Conservation (phyloP, 2,797 vertebrate species). For the Parauchenoglanis punctatus region DNA sequence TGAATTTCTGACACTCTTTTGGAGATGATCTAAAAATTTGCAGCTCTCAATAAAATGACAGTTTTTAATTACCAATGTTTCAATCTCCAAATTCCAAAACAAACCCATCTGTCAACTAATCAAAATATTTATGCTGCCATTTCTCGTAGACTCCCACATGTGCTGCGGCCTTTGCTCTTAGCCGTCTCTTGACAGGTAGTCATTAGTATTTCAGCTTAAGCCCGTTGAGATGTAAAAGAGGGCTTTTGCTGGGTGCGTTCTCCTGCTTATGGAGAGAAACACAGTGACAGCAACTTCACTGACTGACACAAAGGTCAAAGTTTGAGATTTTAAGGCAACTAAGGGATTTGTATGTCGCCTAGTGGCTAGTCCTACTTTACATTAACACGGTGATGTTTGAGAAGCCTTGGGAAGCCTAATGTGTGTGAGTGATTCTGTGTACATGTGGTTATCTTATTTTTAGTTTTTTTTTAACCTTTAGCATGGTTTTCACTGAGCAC, state of each 20-base stretch:
- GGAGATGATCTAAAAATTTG: neutral
- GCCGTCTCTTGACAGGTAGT: slow-evolving; percentile 48
- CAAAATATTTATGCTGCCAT: slow-evolving; percentile 3
- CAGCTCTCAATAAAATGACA: neutral
- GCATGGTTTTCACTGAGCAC: slow-evolving; percentile 69
- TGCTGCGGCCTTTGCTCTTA: slow-evolving; percentile 23
- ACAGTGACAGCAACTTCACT: slow-evolving; percentile 31
- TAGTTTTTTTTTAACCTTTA: slow-evolving; percentile 37
- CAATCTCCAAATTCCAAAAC: neutral
- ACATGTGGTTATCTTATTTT: slow-evolving; percentile 1
- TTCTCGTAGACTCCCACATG: slow-evolving; percentile 23
- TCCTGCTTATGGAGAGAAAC: slow-evolving; percentile 24
- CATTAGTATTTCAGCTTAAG: slow-evolving; percentile 53
- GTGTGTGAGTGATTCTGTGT: slow-evolving; percentile 27
- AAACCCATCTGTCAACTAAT: slow-evolving; percentile 4
- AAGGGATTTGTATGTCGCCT: slow-evolving; percentile 47
- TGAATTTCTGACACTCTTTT: neutral
- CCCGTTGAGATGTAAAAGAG: slow-evolving; percentile 55
- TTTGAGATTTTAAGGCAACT: slow-evolving; percentile 53
- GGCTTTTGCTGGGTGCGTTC: slow-evolving; percentile 37
- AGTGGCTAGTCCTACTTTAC: slow-evolving; percentile 29
- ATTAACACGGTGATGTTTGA: slow-evolving; percentile 34
- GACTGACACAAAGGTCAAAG: slow-evolving; percentile 58
- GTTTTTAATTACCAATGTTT: neutral
- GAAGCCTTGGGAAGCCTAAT: slow-evolving; percentile 1